These are phyloP conservation scores for Rhynchopsitta pachyrhyncha DNA, from an alignment of 2,113 vertebrate genomes.

Conservation along the genomic window DNA sequence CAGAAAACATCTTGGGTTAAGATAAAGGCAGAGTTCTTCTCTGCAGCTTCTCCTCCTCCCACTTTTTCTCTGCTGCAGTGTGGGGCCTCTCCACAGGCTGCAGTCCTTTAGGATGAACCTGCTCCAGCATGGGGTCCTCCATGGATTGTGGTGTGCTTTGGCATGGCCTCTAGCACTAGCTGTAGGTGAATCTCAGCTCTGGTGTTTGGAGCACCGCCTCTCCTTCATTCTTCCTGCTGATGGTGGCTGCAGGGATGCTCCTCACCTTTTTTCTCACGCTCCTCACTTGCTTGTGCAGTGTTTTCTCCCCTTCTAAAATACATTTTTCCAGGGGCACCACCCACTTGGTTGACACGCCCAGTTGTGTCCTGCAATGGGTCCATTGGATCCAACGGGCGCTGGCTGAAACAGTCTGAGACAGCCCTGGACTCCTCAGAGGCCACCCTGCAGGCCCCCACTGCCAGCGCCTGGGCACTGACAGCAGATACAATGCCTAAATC, in stretches of 20 bases:
- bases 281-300: not conserved
- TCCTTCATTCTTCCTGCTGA: not conserved
- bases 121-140: not conserved
- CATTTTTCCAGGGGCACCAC: not conserved
- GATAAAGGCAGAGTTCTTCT: not conserved
- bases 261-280: not conserved
- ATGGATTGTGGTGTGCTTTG: not conserved
- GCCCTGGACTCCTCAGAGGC: not conserved
- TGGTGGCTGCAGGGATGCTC: not conserved
- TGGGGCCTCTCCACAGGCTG: not conserved
- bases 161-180: accelerated
- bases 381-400: accelerated
- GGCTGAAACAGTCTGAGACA: not conserved
- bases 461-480: not conserved
- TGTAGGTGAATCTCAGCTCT: not conserved
- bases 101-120: not conserved
- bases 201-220: accelerated
- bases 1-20: not conserved
- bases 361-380: too few relatives aligned
- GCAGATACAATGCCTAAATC: not conserved
- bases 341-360: not conserved
- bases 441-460: not conserved
- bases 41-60: not conserved
- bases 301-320: not conserved
- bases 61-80: not conserved